Conservation (phyloP, 2,888 invertebrate species). For the Creontiades dilutus region DNA sequence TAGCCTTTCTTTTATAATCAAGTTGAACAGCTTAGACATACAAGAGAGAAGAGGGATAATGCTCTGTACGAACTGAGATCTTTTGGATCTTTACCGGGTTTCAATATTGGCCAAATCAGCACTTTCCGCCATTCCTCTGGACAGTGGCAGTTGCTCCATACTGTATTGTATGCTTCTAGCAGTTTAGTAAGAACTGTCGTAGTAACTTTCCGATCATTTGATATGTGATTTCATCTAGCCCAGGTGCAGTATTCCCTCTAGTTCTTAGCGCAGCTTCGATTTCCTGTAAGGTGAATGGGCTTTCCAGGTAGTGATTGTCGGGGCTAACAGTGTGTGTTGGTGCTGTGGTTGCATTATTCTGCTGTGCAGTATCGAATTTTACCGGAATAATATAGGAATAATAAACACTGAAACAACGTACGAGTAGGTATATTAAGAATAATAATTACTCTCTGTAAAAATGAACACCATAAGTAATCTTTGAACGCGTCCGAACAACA, state of each 20-base stretch:
- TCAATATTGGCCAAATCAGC: not conserved
- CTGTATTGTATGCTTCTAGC: not conserved
- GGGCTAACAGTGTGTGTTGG: not conserved
- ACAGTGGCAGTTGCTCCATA: not conserved
- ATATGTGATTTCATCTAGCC: not conserved
- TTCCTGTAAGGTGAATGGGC: not conserved
- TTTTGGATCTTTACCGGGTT: not conserved
- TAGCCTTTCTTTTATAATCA: not conserved
- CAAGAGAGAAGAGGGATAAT: not conserved
- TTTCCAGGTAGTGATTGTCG: not conserved
- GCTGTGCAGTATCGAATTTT: too few species aligned
- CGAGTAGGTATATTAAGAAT: too few species aligned
- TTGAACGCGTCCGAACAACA: too few species aligned
- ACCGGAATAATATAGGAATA: too few species aligned
- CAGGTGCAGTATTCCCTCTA: not conserved
- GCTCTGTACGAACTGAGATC: not conserved
- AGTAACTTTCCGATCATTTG: not conserved
- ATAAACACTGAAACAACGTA: too few species aligned
- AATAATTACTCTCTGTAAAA: too few species aligned
- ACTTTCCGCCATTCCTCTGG: not conserved
- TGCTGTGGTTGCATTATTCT: too few species aligned
- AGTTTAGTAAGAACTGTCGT: not conserved
- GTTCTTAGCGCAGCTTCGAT: not conserved
- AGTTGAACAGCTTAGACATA: constrained; percentile 6
- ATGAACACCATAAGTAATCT: too few species aligned